phyloP scores from a whole-genome alignment of 2,113 vertebrate species.

The Panurus biarmicus region DNA sequence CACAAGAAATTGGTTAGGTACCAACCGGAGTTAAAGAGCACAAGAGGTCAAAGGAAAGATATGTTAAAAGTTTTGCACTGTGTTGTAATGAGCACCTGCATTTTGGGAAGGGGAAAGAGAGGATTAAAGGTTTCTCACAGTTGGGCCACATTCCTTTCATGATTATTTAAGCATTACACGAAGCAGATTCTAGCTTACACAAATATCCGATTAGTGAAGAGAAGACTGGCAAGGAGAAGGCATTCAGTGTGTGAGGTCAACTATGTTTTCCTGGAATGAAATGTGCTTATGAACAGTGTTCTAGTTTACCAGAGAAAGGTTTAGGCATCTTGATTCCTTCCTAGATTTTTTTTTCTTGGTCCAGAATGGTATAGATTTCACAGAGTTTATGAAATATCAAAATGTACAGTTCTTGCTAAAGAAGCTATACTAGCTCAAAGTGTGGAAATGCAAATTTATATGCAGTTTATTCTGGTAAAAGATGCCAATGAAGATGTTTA shows the following conservation, averaged over 20 bases:
- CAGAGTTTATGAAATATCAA: not conserved
- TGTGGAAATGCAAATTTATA: not conserved
- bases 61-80: not conserved
- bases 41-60: not conserved
- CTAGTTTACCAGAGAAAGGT: not conserved
- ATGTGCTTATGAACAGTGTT: not conserved
- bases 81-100: not conserved
- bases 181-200: conserved; percentile 1
- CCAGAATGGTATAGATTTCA: not conserved
- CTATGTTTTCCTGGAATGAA: not conserved
- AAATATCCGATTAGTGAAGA: conserved; percentile 29
- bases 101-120: not conserved
- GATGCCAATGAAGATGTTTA: not conserved
- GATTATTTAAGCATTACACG: conserved; percentile 22
- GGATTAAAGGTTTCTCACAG: conserved; percentile 48
- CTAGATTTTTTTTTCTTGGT: not conserved
- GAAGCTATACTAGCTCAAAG: rapidly evolving
- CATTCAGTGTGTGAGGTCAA: not conserved
- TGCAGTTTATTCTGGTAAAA: not conserved
- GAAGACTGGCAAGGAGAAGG: not conserved
- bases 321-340: not conserved
- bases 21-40: not conserved
- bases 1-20: not conserved
- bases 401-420: not conserved
- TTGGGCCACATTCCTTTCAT: conserved; percentile 41